Evolutionary conservation across 2,113 vertebrate species (phyloP).

Genomic region (Leptobrachium ailaonicum): DNA sequence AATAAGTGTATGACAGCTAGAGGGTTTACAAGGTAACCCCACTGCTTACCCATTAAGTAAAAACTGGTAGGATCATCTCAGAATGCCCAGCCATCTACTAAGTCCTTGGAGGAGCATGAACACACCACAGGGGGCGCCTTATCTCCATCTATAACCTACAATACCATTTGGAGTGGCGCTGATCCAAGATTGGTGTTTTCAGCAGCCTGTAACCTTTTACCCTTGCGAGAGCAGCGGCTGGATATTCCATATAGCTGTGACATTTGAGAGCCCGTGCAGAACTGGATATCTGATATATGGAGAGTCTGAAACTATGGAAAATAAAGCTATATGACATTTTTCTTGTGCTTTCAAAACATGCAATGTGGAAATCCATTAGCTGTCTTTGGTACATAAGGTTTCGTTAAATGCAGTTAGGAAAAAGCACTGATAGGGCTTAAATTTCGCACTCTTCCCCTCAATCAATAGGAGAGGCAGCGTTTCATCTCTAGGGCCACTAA

Average conservation of each 20-base stretch:
- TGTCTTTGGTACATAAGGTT: slow-evolving; percentile 62
- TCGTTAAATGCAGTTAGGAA: slow-evolving; percentile 60
- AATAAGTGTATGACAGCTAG: no score
- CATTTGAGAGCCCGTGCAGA: slow-evolving; percentile 26
- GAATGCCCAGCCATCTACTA: no score
- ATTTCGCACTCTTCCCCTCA: slow-evolving; percentile 84
- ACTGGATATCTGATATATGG: slow-evolving; percentile 38
- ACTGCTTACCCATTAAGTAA: no score
- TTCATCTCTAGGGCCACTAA: slow-evolving; percentile 92
- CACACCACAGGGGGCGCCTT: no score
- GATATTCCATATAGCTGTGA: slow-evolving; percentile 15
- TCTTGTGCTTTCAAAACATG: slow-evolving; percentile 30
- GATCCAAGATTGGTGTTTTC: no score
- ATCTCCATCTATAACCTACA: background rate
- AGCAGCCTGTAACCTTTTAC: slow-evolving; percentile 35
- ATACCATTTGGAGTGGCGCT: slow-evolving; percentile 1
- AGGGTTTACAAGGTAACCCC: no score
- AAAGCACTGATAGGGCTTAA: slow-evolving; percentile 72
- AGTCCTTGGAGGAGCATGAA: no score
- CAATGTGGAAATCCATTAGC: slow-evolving; percentile 58
- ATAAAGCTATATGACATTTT: slow-evolving; percentile 16
- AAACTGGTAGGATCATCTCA: no score
- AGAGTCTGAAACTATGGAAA: background rate
- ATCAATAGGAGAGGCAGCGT: slow-evolving; percentile 93
- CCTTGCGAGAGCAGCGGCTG: slow-evolving; percentile 19